Percentiles rank a stretch among this genome's conserved stretches.
These are phyloP conservation scores for Drosophila stalkeri DNA, from an alignment of 2,888 invertebrate genomes.

Conservation along the genomic window DNA sequence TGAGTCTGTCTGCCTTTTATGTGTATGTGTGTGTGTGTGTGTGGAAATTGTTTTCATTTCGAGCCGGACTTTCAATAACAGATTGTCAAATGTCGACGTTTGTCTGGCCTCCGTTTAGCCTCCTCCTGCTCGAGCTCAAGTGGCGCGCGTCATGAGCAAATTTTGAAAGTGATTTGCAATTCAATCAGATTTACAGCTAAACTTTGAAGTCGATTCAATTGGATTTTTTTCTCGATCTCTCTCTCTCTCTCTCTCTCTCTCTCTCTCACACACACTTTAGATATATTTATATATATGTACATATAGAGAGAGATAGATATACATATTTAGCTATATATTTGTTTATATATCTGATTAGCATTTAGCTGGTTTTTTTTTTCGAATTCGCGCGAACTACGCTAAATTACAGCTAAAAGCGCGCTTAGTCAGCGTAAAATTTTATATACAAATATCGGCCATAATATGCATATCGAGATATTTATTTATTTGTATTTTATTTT, in stretches of 20 bases:
- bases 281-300: not conserved
- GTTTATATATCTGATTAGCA: slow-evolving; percentile 1
- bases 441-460: slow-evolving; percentile 35
- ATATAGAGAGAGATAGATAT: not conserved
- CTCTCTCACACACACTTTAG: too few species aligned
- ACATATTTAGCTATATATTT: not conserved
- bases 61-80: slow-evolving; percentile 38
- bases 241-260: too few species aligned
- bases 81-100: slow-evolving; percentile 16
- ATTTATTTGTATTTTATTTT: slow-evolving; percentile 9
- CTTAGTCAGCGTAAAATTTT: slow-evolving; percentile 67
- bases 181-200: slow-evolving; percentile 53
- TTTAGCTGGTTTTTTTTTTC: slow-evolving; percentile 20
- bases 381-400: slow-evolving; percentile 66
- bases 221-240: slow-evolving; percentile 42
- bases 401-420: slow-evolving; percentile 63
- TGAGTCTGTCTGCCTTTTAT: not conserved
- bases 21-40: not conserved
- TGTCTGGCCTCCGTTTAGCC: not conserved
- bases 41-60: slow-evolving; percentile 36
- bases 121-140: slow-evolving; percentile 10
- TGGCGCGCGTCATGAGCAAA: slow-evolving; percentile 25
- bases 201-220: slow-evolving; percentile 54
- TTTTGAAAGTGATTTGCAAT: slow-evolving; percentile 62
- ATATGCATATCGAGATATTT: slow-evolving; percentile 37